Base-by-base conservation (phyloP, 2,888 invertebrate genomes). In the Phyto melanocephala region DNA sequence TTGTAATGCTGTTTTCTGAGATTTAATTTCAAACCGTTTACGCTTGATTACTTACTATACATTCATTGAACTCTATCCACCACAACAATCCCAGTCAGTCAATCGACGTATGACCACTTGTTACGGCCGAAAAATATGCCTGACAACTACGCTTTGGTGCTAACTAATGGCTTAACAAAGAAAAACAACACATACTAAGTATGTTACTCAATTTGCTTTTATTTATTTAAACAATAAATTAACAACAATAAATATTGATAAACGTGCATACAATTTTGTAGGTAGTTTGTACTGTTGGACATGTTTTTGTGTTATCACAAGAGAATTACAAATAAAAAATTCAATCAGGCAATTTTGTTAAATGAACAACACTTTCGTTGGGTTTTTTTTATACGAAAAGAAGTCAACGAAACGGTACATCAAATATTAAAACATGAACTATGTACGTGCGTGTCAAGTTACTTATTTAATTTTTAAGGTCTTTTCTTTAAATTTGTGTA, bases 21-120 rank as follows among this genome's bases (percentile, higher is more conserved):
- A 54, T 42, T 40, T 45, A 54, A 17, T 45, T 56, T 56, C 4
- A 42, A 58, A 56, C 3, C 33, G 11, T 72, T 79, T 63, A 54
- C 10, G 40, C 24, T 22, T 37, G 60, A 78, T 75, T 67, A 58
- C 42, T 6, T 28, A 28, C 28, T 3, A 28, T 28, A 28, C 6
- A 76, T 74, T 60, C 68, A 75, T 56, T 80, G 74, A 80, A 75
- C 72, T 71, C 13, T 28, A 28, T 28, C 28, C n/a, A n/a, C 3
- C 24, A 20, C 28, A 45, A 42, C n/a, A 7, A 58, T 35, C 33
- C 15, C 22, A 28, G 28, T 28, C 28, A 28, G 28, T 28, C 6
- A 28, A 42, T 42, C 22, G 1, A 37, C 37, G 17, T 58, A 28
- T 17, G 15, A 33, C 28, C 63, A 56, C 50, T 80, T 75, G 62